phyloP scores from a whole-genome alignment of 2,888 invertebrate genomes.

The Megastigmus dorsalis region DNA sequence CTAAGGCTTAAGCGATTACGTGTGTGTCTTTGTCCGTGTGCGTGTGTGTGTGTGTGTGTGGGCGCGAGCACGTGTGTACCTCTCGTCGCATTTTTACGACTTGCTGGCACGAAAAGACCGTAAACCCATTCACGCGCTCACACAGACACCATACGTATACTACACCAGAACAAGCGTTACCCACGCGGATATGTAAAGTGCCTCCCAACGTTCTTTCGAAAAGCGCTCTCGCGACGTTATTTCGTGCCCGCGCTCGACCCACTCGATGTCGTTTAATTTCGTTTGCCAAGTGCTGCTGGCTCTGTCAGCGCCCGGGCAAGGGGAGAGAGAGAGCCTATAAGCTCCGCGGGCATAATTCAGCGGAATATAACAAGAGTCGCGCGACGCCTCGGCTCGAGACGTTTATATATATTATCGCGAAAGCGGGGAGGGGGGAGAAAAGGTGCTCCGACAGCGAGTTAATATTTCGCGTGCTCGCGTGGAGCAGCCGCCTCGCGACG shows the following conservation, averaged over 20 bases:
- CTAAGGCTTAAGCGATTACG: background rate
- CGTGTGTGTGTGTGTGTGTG: too few relatives aligned
- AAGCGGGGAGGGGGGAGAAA: too few relatives aligned
- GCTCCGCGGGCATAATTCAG: conserved; percentile 4
- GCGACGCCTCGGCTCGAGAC: background rate
- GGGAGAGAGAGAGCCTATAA: too few relatives aligned
- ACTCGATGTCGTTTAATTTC: conserved; percentile 13
- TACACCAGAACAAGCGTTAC: background rate
- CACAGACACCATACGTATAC: background rate
- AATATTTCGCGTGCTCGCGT: too few relatives aligned
- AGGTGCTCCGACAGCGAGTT: too few relatives aligned
- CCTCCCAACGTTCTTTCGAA: background rate
- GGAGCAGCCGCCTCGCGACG: too few relatives aligned
- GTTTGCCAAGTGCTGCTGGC: background rate
- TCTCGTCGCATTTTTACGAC: conserved; percentile 34
- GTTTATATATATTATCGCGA: conserved; percentile 17
- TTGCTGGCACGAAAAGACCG: conserved; percentile 28
- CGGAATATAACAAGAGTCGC: conserved; percentile 12
- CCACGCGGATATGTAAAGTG: background rate
- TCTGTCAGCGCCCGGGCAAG: too few relatives aligned
- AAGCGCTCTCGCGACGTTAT: background rate
- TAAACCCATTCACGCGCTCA: conserved; percentile 37
- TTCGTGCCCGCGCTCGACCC: background rate
- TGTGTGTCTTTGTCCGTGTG: too few relatives aligned
- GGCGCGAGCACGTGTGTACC: background rate